Conservation (phyloP, 2,797 vertebrate genomes). For the Hyperoplus lanceolatus region DNA sequence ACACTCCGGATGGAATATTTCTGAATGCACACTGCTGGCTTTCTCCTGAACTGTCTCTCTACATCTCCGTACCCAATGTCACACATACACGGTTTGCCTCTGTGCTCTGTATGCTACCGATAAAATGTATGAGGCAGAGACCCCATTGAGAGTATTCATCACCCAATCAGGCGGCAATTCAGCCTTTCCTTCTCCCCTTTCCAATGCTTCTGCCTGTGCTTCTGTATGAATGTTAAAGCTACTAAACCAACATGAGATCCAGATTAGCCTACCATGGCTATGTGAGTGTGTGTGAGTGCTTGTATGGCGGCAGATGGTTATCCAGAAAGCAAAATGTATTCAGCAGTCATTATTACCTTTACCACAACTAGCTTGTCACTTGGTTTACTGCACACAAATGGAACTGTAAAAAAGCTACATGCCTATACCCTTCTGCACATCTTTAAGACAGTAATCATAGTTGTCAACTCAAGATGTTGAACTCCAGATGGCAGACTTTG, state of each 20-base stretch:
- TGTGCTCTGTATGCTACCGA: slow-evolving; percentile 61
- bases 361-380: slow-evolving; percentile 14
- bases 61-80: slow-evolving; percentile 13
- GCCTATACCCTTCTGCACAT: background rate
- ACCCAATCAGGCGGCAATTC: slow-evolving; percentile 81
- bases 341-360: slow-evolving; percentile 13
- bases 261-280: slow-evolving; percentile 17
- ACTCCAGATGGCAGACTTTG: slow-evolving; percentile 50
- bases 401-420: background rate
- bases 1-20: slow-evolving; percentile 69
- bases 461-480: slow-evolving; percentile 29
- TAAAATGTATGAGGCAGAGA: slow-evolving; percentile 73
- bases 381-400: background rate
- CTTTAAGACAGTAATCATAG: slow-evolving; percentile 42
- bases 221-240: slow-evolving; percentile 41
- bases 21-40: slow-evolving; percentile 66
- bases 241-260: slow-evolving; percentile 50
- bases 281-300: background rate
- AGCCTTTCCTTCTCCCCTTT: slow-evolving; percentile 57
- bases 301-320: slow-evolving; percentile 58
- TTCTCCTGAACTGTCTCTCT: slow-evolving; percentile 37
- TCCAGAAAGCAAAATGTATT: slow-evolving; percentile 41
- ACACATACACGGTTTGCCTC: slow-evolving; percentile 64
- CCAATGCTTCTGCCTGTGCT: slow-evolving; percentile 55
- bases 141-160: slow-evolving; percentile 79